A percentile compares a stretch with the other conserved stretches of the same genome.
Conservation (phyloP, 2,888 invertebrate genomes). For the Scaeva pyrastri region DNA sequence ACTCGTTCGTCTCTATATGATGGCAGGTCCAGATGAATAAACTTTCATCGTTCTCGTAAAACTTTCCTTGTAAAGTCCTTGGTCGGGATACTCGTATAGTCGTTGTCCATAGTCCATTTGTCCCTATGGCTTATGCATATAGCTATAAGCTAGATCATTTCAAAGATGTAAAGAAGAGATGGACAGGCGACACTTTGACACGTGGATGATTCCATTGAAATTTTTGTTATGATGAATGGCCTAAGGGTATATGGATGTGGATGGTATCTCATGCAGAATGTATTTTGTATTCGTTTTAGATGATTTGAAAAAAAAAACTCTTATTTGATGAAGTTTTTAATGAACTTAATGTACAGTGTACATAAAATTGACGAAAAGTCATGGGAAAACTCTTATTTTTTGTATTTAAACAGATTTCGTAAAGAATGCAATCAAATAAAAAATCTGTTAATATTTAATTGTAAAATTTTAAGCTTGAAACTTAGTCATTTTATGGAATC, state of each 20-base stretch:
- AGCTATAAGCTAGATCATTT: conserved; percentile 64
- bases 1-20: conserved; percentile 13
- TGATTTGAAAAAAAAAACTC: neutral
- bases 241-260: neutral
- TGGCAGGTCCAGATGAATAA: conserved; percentile 29
- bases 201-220: conserved; percentile 75
- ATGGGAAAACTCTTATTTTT: too few relatives aligned
- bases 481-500: too few relatives aligned
- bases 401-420: too few relatives aligned
- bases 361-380: too few relatives aligned
- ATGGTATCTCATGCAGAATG: neutral
- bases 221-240: conserved; percentile 62
- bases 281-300: neutral
- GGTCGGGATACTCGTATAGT: neutral
- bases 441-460: too few relatives aligned
- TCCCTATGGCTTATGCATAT: conserved; percentile 28
- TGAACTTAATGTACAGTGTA: neutral
- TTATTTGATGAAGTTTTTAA: conserved; percentile 14
- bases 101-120: conserved; percentile 39
- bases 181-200: conserved; percentile 76
- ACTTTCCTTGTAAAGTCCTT: conserved; percentile 57
- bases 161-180: conserved; percentile 67
- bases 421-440: too few relatives aligned
- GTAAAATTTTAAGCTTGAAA: too few relatives aligned
- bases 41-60: conserved; percentile 65